Conservation (phyloP, 2,113 vertebrate species). For the Hyla sarda region DNA sequence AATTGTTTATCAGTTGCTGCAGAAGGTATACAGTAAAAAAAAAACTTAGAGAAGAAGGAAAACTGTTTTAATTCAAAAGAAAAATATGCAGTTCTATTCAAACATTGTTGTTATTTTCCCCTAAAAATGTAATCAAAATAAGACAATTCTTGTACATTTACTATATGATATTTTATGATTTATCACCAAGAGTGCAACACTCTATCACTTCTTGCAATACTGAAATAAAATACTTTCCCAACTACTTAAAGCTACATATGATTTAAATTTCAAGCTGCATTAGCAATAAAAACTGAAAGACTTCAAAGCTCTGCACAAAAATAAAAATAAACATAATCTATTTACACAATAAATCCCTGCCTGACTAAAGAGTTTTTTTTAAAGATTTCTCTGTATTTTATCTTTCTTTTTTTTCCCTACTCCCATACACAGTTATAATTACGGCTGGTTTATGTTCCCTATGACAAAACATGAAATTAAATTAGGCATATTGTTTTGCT, state of each 20-base stretch:
- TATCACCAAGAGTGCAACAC: not conserved
- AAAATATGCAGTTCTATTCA: not conserved
- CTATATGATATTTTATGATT: not conserved
- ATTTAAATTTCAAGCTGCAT: not conserved
- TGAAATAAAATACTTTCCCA: not conserved
- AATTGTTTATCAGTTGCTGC: constrained; percentile 42
- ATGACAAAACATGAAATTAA: not conserved
- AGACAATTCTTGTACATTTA: not conserved
- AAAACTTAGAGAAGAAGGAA: not conserved
- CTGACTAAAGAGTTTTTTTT: not conserved
- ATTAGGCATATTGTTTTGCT: not conserved
- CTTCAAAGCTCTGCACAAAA: not conserved
- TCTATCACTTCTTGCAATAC: not conserved
- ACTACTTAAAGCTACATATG: not conserved
- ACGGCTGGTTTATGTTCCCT: not conserved
- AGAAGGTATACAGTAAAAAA: not conserved
- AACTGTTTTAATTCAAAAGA: constrained; percentile 13
- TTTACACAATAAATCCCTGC: not conserved
- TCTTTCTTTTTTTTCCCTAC: not conserved
- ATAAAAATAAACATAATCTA: not conserved
- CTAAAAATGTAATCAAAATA: not conserved
- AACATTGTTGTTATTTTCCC: not conserved
- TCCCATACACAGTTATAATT: not conserved
- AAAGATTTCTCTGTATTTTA: not conserved
- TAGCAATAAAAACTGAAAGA: not conserved